Percentiles rank a stretch among this genome's conserved stretches.
These are phyloP conservation scores for Pelobates fuscus DNA, from an alignment of 2,113 vertebrate species.

Conservation along the genomic window DNA sequence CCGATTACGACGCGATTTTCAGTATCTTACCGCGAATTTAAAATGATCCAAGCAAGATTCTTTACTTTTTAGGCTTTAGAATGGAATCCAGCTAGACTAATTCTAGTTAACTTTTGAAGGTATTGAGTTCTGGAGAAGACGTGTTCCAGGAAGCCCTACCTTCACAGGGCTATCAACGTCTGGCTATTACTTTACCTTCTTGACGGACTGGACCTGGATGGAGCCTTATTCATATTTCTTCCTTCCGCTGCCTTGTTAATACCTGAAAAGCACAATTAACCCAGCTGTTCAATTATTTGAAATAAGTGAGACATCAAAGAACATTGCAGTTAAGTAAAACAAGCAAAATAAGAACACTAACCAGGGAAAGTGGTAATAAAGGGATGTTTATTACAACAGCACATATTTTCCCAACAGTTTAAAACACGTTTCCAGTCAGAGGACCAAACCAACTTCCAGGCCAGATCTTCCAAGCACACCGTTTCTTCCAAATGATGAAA, in stretches of 20 bases:
- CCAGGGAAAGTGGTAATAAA: background rate
- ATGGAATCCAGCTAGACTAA: background rate
- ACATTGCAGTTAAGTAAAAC: conserved; percentile 72
- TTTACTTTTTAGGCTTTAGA: background rate
- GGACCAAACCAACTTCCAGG: no score
- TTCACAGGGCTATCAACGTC: conserved; percentile 73
- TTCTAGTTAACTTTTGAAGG: background rate
- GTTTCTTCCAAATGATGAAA: no score
- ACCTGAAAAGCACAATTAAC: conserved; percentile 99
- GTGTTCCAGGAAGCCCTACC: conserved; percentile 65
- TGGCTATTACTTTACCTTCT: conserved; percentile 97
- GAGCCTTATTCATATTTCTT: conserved; percentile 95
- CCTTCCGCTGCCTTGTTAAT: conserved; percentile 99
- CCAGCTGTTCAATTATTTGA: conserved; percentile 94
- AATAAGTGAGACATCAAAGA: conserved; percentile 71
- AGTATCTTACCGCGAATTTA: background rate
- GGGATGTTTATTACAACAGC: conserved; percentile 8
- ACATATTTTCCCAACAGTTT: background rate
- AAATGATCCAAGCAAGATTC: background rate
- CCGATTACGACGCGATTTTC: conserved; percentile 13
- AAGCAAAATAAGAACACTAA: conserved; percentile 58
- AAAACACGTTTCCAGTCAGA: background rate
- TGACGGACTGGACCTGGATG: conserved; percentile 93
- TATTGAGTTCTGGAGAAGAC: conserved; percentile 62
- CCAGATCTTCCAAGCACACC: no score